Evolutionary conservation across 2,888 invertebrate genomes (phyloP), one percentile per base, ranked within the genome.

Genomic region (Monochamus alternatus): DNA sequence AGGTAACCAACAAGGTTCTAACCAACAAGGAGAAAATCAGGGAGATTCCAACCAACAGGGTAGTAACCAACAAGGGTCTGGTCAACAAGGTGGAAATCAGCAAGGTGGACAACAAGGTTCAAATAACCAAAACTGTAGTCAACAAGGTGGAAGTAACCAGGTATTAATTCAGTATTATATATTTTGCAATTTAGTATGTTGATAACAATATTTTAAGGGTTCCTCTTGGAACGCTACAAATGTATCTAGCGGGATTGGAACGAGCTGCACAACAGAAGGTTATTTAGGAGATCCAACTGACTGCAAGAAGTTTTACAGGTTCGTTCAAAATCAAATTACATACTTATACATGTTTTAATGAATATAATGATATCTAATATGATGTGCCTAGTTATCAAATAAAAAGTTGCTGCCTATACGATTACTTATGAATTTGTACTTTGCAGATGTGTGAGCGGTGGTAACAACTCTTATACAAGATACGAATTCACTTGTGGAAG

Each of bases 381-480:
- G 22, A 22, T 22, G 22, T 22, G 22, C 22, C 22, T 22, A 22
- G 1, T 22, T 22, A 22, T 22, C 22, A 22, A 22, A 22, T 22
- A 22, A 22, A 22, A 22, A 22, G 22, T 22, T 22, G 22, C 22
- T n/a, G n/a, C 12, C 30, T 38, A 5, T 38, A 38, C 38, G 38
- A 5, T 38, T 38, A 38, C 7, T 38, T 38, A 38, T 5, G 7
- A 95, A 84, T 92, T 90, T 78, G 94, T 93, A 86, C 95, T 95
- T 89, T 94, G 94, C 86, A 91, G 95, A 80, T 95, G 95, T 87
- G 94, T 95, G 30, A 90, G 90, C 73, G 90, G 92, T 84, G 92
- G 92, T 0, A 89, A 90, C 22, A 76, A 69, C 14, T 75, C 75
- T 3, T 94, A 90, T 82, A 92, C 89, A 59, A 93, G 91, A 88